Percentiles rank a stretch among this genome's conserved stretches.
Evolutionary conservation across 2,888 invertebrate genomes (phyloP).

Genomic region (Cantharis rustica): DNA sequence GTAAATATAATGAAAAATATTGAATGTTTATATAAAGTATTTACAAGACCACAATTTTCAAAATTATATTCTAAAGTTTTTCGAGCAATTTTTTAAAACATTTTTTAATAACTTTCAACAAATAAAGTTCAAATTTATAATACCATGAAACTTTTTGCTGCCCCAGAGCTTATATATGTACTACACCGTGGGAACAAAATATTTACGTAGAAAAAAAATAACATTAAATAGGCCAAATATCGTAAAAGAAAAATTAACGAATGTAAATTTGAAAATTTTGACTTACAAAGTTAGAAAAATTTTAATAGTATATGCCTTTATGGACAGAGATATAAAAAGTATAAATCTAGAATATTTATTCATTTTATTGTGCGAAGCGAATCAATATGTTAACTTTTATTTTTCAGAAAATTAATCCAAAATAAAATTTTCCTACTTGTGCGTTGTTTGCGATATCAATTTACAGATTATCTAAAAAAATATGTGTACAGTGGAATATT

Average conservation of each 20-base stretch:
- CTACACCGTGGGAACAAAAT: neutral
- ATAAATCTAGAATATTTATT: neutral
- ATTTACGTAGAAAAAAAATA: neutral
- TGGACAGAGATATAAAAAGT: neutral
- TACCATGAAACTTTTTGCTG: neutral
- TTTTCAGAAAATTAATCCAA: neutral
- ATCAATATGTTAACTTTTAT: neutral
- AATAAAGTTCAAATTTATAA: too few species aligned
- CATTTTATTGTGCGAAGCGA: neutral
- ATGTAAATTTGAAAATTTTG: neutral
- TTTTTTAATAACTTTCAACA: too few species aligned
- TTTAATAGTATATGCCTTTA: neutral
- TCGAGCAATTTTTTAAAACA: too few species aligned
- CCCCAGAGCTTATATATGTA: neutral
- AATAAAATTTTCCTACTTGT: neutral
- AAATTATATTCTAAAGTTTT: neutral
- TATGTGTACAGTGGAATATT: neutral
- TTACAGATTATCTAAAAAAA: neutral
- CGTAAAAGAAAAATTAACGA: neutral
- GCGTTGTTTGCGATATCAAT: neutral
- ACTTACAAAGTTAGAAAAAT: neutral
- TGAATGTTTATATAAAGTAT: constrained; percentile 3
- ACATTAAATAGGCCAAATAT: neutral
- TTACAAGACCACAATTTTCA: neutral
- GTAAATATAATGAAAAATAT: constrained; percentile 20